phyloP scores from a whole-genome alignment of 2,888 invertebrate genomes.

The Pterostichus madidus region DNA sequence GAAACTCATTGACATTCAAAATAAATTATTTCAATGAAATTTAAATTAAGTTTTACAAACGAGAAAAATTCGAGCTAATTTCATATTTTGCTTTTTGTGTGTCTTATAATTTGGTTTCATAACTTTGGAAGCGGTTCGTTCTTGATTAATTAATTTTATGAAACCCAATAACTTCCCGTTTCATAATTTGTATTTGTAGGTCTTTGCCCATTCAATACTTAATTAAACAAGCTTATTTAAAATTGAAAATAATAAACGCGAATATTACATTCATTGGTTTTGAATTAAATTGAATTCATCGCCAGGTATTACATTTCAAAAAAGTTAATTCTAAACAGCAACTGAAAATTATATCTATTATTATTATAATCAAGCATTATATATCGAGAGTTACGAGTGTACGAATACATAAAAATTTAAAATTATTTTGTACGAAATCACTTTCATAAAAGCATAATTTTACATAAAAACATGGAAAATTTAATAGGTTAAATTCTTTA shows the following conservation, averaged over 20 bases:
- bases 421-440: too few species aligned
- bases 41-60: not conserved
- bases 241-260: constrained; percentile 22
- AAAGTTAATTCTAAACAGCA: not conserved
- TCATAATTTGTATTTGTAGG: constrained; percentile 60
- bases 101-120: constrained; percentile 41
- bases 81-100: constrained; percentile 30
- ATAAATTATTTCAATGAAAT: constrained; percentile 4
- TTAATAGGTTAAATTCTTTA: too few species aligned
- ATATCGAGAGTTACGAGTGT: too few species aligned
- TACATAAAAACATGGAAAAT: too few species aligned
- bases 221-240: constrained; percentile 54
- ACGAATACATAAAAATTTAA: too few species aligned
- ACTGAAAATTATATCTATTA: too few species aligned
- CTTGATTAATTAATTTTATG: constrained; percentile 61
- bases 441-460: too few species aligned
- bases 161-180: constrained; percentile 56
- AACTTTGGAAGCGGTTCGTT: constrained; percentile 21
- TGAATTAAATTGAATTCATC: constrained; percentile 14
- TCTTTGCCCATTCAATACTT: constrained; percentile 54
- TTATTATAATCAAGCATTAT: too few species aligned
- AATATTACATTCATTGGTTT: constrained; percentile 23
- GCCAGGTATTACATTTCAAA: not conserved
- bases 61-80: constrained; percentile 15
- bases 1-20: not conserved